Base-by-base conservation (phyloP, 2,888 invertebrate species). In the Molanna angustata region DNA sequence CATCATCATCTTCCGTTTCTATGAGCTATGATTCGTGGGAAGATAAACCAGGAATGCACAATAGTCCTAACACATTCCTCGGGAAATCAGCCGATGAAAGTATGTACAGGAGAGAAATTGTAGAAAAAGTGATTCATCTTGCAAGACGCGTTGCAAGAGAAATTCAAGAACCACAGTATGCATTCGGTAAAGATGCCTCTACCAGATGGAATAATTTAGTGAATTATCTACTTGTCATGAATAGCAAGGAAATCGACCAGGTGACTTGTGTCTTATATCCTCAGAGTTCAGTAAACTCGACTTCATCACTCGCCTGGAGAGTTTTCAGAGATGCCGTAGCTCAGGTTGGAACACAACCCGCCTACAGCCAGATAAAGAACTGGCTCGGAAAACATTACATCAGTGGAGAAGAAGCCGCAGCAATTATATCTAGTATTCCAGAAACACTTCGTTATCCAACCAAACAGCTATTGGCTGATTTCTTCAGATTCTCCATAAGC, bases 331-430 rank as follows among this genome's bases (percentile, higher is more conserved):
- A 80, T 60, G 76, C 77, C 27, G 65, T 80, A 14, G 71, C 76
- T 21, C 70, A 79, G 65, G 66, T 74, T 21, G 82, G 82, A 42
- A 82, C 80, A 37, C 78, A 76, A 32, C 80, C 82, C 9, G 77
- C 81, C 56, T 67, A 80, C 11, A 42, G 71, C 11, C 64, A 65
- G 43, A 68, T 82, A 57, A 68, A 72, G 57, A 61, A 73, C 6
- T 75, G 72, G 74, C 74, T 80, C 44, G 58, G 69, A 54, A 65
- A 64, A 31, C 62, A 64, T 4, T 67, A 72, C 61, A 61, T 80
- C n/a, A 16, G 60, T 21, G 66, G 64, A 7, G 56, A 64, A 18
- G 75, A 78, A 65, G 80, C 80, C 20, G 73, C 73, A 9, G 61
- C 69, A 46, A 61, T 80, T 7, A 56, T 83, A 13, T 63, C 69